Percentiles rank a stretch among this genome's conserved stretches.
Evolutionary conservation across 2,113 vertebrate genomes (phyloP).

Genomic region (Ciconia stormi): DNA sequence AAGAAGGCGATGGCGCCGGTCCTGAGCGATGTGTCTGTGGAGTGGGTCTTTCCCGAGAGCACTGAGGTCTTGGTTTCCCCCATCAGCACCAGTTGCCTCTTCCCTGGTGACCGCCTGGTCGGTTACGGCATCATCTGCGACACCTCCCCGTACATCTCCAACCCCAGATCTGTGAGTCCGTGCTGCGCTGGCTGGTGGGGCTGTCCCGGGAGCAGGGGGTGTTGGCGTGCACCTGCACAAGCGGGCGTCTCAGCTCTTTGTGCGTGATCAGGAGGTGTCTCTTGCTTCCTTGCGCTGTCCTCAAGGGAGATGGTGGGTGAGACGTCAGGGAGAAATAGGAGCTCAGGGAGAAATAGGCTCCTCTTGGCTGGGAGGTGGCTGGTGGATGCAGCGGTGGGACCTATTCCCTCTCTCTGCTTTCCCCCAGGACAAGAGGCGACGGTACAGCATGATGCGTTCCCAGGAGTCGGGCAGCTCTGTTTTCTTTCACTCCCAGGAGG

Average conservation of each 20-base stretch:
- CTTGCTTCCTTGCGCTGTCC: neutral
- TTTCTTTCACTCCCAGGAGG: constrained; percentile 93
- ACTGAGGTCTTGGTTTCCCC: constrained; percentile 91
- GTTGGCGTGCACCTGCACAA: neutral
- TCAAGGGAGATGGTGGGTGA: neutral
- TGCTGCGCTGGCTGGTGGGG: neutral
- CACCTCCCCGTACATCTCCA: constrained; percentile 82
- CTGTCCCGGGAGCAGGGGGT: accelerated
- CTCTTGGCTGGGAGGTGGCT: neutral
- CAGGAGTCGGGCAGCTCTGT: constrained; percentile 90
- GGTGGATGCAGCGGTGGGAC: accelerated
- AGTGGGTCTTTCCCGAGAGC: constrained; percentile 93
- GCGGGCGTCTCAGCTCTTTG: accelerated
- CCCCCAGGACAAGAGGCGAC: constrained; percentile 85
- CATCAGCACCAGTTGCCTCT: constrained; percentile 83
- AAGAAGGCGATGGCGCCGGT: constrained; percentile 91
- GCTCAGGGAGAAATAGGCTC: neutral
- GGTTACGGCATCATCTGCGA: constrained; percentile 88
- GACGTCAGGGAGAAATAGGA: neutral
- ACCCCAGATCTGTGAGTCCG: constrained; percentile 84
- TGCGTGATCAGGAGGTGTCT: neutral
- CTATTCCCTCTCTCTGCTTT: neutral
- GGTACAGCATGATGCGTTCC: constrained; percentile 87
- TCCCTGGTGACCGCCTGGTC: constrained; percentile 89
- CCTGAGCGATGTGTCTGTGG: constrained; percentile 89